These are phyloP conservation scores for Sciaenops ocellatus DNA, from an alignment of 2,797 vertebrate species.

Conservation along the genomic window DNA sequence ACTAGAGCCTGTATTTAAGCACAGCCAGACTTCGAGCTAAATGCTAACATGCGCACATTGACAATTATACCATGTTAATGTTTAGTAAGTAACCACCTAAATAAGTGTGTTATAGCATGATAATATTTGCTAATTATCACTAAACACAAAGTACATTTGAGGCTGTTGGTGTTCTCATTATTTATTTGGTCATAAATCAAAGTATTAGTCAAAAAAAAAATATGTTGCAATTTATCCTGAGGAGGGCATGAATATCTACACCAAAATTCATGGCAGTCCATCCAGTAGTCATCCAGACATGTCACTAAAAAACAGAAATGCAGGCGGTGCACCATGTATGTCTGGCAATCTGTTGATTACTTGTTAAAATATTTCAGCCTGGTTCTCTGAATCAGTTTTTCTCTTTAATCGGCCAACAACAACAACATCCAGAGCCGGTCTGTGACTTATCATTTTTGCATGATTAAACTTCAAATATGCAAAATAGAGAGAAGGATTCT, in stretches of 20 bases:
- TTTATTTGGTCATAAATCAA: neutral
- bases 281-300: neutral
- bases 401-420: neutral
- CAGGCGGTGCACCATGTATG: too few relatives aligned
- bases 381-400: neutral
- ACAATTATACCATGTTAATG: neutral
- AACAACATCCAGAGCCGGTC: conserved; percentile 4
- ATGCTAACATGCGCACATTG: neutral
- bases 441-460: neutral
- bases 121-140: neutral
- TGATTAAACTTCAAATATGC: conserved; percentile 20
- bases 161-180: neutral
- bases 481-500: neutral
- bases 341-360: neutral
- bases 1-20: neutral
- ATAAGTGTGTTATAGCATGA: neutral
- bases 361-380: too few relatives aligned
- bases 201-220: neutral
- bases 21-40: neutral
- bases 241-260: too few relatives aligned
- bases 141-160: neutral
- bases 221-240: neutral
- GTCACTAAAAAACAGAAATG: neutral
- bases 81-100: neutral
- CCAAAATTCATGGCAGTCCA: too few relatives aligned